phyloP scores from a whole-genome alignment of 2,888 invertebrate genomes.

The Tetropium fuscum region DNA sequence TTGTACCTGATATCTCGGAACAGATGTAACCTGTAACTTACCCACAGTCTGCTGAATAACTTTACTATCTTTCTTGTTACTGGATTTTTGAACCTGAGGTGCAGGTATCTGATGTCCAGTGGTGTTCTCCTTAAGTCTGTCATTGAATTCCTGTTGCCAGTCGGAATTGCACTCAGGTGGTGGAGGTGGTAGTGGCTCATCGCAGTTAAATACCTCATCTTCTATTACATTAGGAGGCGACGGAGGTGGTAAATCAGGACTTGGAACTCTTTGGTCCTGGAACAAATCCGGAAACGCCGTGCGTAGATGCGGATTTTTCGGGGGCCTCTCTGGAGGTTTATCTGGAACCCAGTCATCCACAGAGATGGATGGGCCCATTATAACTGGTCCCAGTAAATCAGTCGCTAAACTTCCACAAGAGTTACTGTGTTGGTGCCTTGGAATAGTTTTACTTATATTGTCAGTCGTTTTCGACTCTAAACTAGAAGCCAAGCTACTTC shows the following conservation, averaged over 20 bases:
- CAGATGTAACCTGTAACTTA: conserved; percentile 16
- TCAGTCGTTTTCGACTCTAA: conserved; percentile 58
- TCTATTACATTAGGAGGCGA: conserved; percentile 73
- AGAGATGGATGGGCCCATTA: conserved; percentile 73
- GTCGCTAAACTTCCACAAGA: conserved; percentile 72
- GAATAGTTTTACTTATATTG: conserved; percentile 52
- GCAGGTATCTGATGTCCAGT: conserved; percentile 54
- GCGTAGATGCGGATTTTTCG: conserved; percentile 79
- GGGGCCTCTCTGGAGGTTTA: conserved; percentile 81
- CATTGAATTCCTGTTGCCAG: conserved; percentile 58
- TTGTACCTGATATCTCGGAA: background rate
- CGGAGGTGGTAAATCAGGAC: conserved; percentile 72
- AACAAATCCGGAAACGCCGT: conserved; percentile 66
- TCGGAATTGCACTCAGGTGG: conserved; percentile 68
- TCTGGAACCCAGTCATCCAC: conserved; percentile 80
- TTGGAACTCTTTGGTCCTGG: conserved; percentile 68
- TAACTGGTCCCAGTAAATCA: conserved; percentile 72
- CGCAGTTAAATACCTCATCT: conserved; percentile 71
- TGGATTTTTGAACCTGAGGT: conserved; percentile 54
- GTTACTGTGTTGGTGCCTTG: conserved; percentile 71
- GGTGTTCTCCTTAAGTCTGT: conserved; percentile 53
- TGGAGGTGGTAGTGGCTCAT: conserved; percentile 76
- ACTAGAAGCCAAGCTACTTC: conserved; percentile 62
- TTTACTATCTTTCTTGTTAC: conserved; percentile 25
- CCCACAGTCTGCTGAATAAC: conserved; percentile 44